Conservation (phyloP, 2,888 invertebrate species). For the Temnothorax ravouxi region DNA sequence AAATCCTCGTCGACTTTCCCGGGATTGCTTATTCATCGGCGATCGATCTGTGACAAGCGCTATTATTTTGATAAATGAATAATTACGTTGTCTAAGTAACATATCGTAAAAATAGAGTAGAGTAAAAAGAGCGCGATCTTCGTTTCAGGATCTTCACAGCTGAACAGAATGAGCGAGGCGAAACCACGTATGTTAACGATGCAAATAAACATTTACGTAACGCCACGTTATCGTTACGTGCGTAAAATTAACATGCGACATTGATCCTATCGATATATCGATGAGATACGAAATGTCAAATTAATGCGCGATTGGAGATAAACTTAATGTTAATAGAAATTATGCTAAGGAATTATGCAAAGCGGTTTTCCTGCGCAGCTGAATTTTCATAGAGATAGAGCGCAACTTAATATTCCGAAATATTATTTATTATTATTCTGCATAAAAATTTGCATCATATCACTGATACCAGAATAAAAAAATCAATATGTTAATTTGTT, state of each 20-base stretch:
- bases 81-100: neutral
- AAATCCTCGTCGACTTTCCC: neutral
- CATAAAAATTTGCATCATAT: slow-evolving; percentile 18
- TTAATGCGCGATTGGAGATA: slow-evolving; percentile 38
- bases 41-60: neutral
- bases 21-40: neutral
- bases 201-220: slow-evolving; percentile 44
- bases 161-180: neutral
- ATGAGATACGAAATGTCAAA: slow-evolving; percentile 50
- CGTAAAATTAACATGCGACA: slow-evolving; percentile 42
- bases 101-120: neutral
- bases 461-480: neutral
- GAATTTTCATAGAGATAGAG: neutral
- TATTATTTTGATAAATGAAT: slow-evolving; percentile 13
- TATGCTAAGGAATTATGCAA: neutral
- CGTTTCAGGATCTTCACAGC: neutral
- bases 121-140: neutral
- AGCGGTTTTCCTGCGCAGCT: neutral
- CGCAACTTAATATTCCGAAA: neutral
- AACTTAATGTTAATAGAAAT: slow-evolving; percentile 16
- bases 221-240: slow-evolving; percentile 37
- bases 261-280: slow-evolving; percentile 31
- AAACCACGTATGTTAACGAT: slow-evolving; percentile 14
- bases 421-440: neutral
- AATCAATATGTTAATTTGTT: neutral